Evolutionary conservation across 2,888 invertebrate species (phyloP), one percentile per base, ranked within the genome.

Genomic region (Pheosia gnoma): DNA sequence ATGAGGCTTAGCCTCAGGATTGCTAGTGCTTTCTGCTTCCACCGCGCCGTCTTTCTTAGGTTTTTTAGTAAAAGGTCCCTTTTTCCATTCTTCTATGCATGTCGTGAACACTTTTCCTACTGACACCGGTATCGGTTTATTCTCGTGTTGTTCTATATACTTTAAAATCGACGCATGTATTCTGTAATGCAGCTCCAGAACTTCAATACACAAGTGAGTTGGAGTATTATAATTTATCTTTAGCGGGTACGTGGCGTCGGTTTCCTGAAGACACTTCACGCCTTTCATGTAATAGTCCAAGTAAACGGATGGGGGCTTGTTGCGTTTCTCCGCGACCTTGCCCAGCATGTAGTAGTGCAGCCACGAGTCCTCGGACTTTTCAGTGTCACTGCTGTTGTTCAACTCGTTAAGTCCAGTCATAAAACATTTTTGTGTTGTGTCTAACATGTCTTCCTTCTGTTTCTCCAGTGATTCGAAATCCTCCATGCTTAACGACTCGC

Each of bases 261-360:
- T 96, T 86, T 97, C 96, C 77, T 96, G 95, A 13, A 98, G 92
- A 81, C 96, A 95, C 78, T 96, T 95, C 13, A 96, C 95, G 5
- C 98, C 97, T 95, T 96, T 95, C 78, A 95, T 91, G 84, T 98
- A 99, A 90, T 97, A 96, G 71, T 96, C 95, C 56, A 98, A 91
- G 87, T 96, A 98, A 38, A 95, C 93, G 11, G 95, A 94, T 0
- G 97, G 96, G 62, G 96, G 95, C 69, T 96, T 95, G 71, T 96
- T 96, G 64, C 95, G 95, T 82, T 99, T 99, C 86, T 99, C 98
- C 0, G 97, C 95, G 59, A 98, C 96, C 95, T 99, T 99, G 0
- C 98, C 99, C n/a, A 99, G 92, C 97, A 99, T 98, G 82, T 98
- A 99, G 85, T 98, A 97, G 80, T 97, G 96, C 47, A 98, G 92